Conservation (phyloP, 2,113 vertebrate genomes). For the Oophaga pumilio region DNA sequence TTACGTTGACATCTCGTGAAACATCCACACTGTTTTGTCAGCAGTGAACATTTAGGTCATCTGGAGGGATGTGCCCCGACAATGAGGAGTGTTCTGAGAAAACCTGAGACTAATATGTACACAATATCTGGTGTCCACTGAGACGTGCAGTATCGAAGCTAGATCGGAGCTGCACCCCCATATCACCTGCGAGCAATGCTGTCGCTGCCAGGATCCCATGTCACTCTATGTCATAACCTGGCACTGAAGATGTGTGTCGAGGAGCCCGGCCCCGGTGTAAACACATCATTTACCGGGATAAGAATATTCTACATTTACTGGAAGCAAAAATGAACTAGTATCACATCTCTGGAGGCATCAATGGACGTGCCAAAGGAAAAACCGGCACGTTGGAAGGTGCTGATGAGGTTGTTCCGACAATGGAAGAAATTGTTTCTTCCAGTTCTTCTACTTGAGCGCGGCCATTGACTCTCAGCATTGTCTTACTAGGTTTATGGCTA, state of each 20-base stretch:
- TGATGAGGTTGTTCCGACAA: too few species aligned
- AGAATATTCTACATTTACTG: not conserved
- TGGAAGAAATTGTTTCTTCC: not conserved
- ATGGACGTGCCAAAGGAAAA: not conserved
- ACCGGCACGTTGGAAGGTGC: not conserved
- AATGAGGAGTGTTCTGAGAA: not conserved
- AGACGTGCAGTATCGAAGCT: slow-evolving; percentile 13
- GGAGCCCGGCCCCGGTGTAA: not conserved
- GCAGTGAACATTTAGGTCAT: not conserved
- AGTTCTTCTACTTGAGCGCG: not conserved
- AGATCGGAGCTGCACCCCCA: not conserved
- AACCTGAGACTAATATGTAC: slow-evolving; percentile 37
- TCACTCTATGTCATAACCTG: not conserved
- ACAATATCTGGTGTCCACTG: slow-evolving; percentile 6
- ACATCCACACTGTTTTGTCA: not conserved
- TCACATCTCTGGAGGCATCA: not conserved
- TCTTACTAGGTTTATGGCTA: not conserved
- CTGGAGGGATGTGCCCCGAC: not conserved
- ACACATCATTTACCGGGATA: not conserved
- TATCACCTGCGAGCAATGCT: not conserved
- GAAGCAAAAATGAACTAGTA: not conserved
- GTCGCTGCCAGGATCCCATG: not conserved
- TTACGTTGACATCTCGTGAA: not conserved
- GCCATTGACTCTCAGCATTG: not conserved
- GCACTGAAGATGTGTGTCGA: not conserved